Conservation (phyloP, 2,113 vertebrate genomes). For the Mustela nigripes region DNA sequence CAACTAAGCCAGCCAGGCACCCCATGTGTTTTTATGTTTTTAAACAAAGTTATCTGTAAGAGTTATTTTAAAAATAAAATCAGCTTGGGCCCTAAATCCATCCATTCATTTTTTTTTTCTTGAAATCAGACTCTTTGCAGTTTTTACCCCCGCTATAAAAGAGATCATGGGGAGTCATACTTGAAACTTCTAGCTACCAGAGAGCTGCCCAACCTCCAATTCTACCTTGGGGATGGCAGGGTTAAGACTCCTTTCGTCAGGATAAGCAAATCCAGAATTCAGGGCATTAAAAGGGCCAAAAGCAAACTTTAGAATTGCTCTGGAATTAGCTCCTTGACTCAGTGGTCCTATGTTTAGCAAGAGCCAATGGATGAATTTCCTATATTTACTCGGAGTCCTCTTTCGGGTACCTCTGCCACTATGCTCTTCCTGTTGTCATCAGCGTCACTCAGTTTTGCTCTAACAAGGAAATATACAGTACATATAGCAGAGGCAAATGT, state of each 20-base stretch:
- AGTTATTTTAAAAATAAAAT: background rate
- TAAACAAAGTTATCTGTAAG: background rate
- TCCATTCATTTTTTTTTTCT: background rate
- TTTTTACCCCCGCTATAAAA: background rate
- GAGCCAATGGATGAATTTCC: background rate
- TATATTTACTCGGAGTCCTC: background rate
- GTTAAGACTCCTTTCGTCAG: background rate
- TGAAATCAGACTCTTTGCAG: constrained; percentile 21
- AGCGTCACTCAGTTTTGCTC: background rate
- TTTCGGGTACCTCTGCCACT: background rate
- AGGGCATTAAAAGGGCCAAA: background rate
- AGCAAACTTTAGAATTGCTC: constrained; percentile 20
- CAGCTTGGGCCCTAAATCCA: background rate
- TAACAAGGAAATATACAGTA: background rate
- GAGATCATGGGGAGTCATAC: background rate
- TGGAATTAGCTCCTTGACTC: background rate
- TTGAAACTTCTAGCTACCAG: constrained; percentile 36
- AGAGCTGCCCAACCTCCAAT: background rate
- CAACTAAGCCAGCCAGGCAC: background rate
- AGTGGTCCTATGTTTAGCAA: background rate
- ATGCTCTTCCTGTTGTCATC: background rate
- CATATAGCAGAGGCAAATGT: background rate
- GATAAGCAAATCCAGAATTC: background rate
- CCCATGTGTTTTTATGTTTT: background rate
- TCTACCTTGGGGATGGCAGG: background rate